Conservation (phyloP, 2,113 vertebrate species). For the Vulpes vulpes region DNA sequence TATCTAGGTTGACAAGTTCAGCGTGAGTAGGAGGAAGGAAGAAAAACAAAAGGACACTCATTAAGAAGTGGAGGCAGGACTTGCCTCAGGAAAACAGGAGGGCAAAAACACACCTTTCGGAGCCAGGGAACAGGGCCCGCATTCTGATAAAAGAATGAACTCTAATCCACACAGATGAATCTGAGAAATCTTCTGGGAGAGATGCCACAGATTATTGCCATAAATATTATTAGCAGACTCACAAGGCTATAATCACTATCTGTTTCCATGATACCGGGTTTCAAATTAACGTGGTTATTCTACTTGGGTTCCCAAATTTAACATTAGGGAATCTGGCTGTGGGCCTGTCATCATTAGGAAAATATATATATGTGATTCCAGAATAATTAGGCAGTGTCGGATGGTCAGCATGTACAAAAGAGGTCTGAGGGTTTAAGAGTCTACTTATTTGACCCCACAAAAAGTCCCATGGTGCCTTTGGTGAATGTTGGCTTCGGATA, state of each 20-base stretch:
- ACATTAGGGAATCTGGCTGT: slow-evolving; percentile 43
- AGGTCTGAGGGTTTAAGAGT: background rate
- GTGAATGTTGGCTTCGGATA: slow-evolving; percentile 28
- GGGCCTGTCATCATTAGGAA: background rate
- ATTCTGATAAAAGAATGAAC: slow-evolving; percentile 54
- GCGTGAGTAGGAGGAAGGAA: slow-evolving; percentile 3
- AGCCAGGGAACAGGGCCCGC: background rate
- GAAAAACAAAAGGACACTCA: slow-evolving; percentile 47
- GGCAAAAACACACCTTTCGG: background rate
- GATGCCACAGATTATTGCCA: background rate
- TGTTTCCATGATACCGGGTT: slow-evolving; percentile 22
- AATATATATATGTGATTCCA: background rate
- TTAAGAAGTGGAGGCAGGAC: slow-evolving; percentile 44
- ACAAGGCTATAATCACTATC: slow-evolving; percentile 13
- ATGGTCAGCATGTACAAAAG: slow-evolving; percentile 6
- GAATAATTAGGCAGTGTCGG: background rate
- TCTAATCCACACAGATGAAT: slow-evolving; percentile 44
- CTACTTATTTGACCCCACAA: background rate
- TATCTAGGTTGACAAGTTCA: slow-evolving; percentile 53
- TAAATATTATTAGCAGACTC: slow-evolving; percentile 64
- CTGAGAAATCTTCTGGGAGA: slow-evolving; percentile 49
- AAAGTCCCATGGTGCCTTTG: background rate
- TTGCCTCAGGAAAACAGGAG: slow-evolving; percentile 19
- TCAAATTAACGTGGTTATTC: slow-evolving; percentile 66
- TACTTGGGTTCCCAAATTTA: slow-evolving; percentile 61